Conservation (phyloP, 2,113 vertebrate species). For the Brachirus orientalis region DNA sequence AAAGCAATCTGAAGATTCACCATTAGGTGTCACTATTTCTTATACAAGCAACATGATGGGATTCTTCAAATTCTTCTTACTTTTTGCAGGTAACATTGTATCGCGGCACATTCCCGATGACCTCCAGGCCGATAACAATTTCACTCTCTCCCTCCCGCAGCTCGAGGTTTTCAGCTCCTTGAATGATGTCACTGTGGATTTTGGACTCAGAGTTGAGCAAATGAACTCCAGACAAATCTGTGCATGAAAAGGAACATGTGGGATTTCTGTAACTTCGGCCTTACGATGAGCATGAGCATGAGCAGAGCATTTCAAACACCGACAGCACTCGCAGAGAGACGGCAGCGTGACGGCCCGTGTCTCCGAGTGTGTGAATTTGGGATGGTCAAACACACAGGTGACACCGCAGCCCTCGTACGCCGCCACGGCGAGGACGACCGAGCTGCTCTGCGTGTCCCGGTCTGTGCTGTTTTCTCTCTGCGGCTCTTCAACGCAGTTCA, state of each 20-base stretch:
- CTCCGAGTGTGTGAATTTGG: slow-evolving; percentile 50
- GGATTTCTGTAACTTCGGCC: slow-evolving; percentile 15
- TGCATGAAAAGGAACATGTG: slow-evolving; percentile 10
- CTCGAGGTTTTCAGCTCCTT: slow-evolving; percentile 32
- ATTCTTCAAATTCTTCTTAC: slow-evolving; percentile 57
- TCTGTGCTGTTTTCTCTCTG: slow-evolving; percentile 15
- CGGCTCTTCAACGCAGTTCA: slow-evolving; percentile 38
- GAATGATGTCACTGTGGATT: slow-evolving; percentile 7
- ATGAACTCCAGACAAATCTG: slow-evolving; percentile 68
- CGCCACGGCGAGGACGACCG: slow-evolving; percentile 44
- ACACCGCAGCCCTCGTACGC: slow-evolving; percentile 59
- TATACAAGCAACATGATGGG: no score
- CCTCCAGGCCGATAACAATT: slow-evolving; percentile 47
- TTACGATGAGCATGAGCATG: background rate
- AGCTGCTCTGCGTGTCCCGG: slow-evolving; percentile 44
- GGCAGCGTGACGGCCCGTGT: slow-evolving; percentile 57
- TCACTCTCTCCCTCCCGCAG: slow-evolving; percentile 63
- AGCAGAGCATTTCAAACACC: background rate
- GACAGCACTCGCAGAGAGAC: slow-evolving; percentile 69
- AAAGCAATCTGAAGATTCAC: no score
- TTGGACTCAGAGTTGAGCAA: slow-evolving; percentile 14
- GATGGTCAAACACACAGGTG: slow-evolving; percentile 74
- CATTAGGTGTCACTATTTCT: no score
- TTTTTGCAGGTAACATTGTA: slow-evolving; percentile 73
- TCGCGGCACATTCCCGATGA: slow-evolving; percentile 69